Evolutionary conservation across 2,888 invertebrate species (phyloP).

Genomic region (Lordiphosa andalusiaca): DNA sequence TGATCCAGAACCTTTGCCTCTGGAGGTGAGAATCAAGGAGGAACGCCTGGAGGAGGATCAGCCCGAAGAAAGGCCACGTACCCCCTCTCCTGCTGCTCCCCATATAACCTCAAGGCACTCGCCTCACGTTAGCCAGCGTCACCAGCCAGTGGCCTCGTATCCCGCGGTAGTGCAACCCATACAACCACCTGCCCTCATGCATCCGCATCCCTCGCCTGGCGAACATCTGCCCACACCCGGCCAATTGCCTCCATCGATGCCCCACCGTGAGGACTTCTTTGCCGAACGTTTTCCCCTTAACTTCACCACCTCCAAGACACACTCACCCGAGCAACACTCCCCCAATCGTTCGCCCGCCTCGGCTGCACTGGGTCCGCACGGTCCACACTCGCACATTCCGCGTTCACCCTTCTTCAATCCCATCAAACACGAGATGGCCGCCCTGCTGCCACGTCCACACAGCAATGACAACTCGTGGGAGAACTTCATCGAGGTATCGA

Average conservation of each 20-base stretch:
- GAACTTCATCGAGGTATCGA: constrained; percentile 94
- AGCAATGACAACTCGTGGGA: constrained; percentile 98
- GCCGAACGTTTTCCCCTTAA: constrained; percentile 77
- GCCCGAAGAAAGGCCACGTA: no score
- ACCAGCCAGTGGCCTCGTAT: constrained; percentile 53
- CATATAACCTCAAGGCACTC: no score
- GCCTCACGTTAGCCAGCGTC: neutral
- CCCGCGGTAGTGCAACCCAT: constrained; percentile 80
- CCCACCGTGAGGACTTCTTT: constrained; percentile 77
- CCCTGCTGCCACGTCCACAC: constrained; percentile 87
- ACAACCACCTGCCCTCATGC: constrained; percentile 75
- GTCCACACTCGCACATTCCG: constrained; percentile 73
- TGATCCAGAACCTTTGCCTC: constrained; percentile 46
- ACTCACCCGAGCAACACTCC: constrained; percentile 78
- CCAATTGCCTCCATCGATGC: constrained; percentile 76
- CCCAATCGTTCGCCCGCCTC: constrained; percentile 78
- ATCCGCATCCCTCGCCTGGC: constrained; percentile 80
- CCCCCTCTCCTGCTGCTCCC: no score
- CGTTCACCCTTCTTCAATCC: constrained; percentile 79
- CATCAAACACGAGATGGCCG: constrained; percentile 79
- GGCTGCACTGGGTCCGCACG: constrained; percentile 30
- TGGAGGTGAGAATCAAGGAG: constrained; percentile 77
- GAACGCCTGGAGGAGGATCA: constrained; percentile 64
- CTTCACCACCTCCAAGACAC: constrained; percentile 70
- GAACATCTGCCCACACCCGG: constrained; percentile 78